Conservation (phyloP, 2,888 invertebrate species). For the Acrobasis consociella region DNA sequence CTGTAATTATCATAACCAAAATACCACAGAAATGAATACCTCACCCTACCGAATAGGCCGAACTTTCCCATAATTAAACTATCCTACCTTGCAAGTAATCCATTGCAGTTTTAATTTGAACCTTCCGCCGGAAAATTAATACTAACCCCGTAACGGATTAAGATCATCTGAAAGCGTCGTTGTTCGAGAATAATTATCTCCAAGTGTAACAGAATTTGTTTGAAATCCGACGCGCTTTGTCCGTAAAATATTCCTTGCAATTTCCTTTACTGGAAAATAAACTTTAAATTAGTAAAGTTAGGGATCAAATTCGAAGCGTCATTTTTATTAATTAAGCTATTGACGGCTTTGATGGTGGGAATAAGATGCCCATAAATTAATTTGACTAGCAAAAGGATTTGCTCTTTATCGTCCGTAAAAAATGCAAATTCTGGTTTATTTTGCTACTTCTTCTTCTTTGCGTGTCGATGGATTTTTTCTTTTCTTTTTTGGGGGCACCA, state of each 20-base stretch:
- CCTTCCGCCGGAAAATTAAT: not conserved
- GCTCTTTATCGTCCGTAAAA: not conserved
- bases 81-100: too few species aligned
- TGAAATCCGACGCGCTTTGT: constrained; percentile 43
- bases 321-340: constrained; percentile 36
- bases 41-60: too few species aligned
- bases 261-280: constrained; percentile 25
- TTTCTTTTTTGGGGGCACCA: too few species aligned
- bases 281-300: constrained; percentile 23
- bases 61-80: too few species aligned
- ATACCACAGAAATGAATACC: too few species aligned
- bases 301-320: constrained; percentile 25
- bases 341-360: constrained; percentile 39
- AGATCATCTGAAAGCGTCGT: constrained; percentile 4
- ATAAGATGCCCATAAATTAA: constrained; percentile 37
- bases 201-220: constrained; percentile 29
- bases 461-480: too few species aligned
- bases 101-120: not conserved
- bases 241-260: constrained; percentile 33
- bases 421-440: not conserved
- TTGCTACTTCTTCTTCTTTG: too few species aligned
- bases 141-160: constrained; percentile 11
- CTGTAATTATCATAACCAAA: too few species aligned
- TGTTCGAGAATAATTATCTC: constrained; percentile 15
- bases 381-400: not conserved